Evolutionary conservation across 1,140 invertebrate genomes (phyloP), one percentile per base, ranked within the genome.

Genomic region (Solen grandis): DNA sequence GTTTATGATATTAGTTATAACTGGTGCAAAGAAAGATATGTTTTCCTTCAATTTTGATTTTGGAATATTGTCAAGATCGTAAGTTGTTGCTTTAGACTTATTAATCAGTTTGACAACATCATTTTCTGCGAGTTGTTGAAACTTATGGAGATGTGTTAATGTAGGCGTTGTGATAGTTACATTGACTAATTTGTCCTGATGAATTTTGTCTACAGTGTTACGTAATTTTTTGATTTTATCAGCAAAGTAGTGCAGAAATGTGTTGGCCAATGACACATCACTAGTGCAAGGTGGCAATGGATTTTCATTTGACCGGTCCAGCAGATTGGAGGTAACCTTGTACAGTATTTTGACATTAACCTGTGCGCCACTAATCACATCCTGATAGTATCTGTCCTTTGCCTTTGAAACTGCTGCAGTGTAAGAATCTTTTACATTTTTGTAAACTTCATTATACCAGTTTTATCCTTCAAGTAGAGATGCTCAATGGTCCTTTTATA

Each of bases 91-190:
- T n/a, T n/a, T n/a, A n/a, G n/a, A n/a, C n/a, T n/a, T n/a, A n/a
- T n/a, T n/a, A 5, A 3, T 13, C 5, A 68, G 65, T n/a, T 50
- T 68, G 8, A 27, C 41, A 68, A 68, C 41, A 68, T 68, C 65
- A 36, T 68, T 68, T 46, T 50, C 65, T n/a, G 65, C 25, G 16
- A 68, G 5, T 25, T 36, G 36, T n/a, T 27, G 46, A 46, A 68
- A 68, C 16, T 41, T 46, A 68, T n/a, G n/a, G n/a, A n/a, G n/a
- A n/a, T n/a, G n/a, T n/a, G 65, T 36, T 8, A 68, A 66, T 36
- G 35, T n/a, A 57, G 16, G 55, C 8, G 10, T 13, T n/a, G 46
- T 13, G 46, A n/a, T 13, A 50, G 46, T 50, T 13, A n/a, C 10
- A 50, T 50, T 50, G 10, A 50, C 46, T 13, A 50, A 50, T n/a